Percentiles rank a stretch among this genome's conserved stretches.
Evolutionary conservation across 2,797 vertebrate genomes (phyloP).

Genomic region (Pampus argenteus): DNA sequence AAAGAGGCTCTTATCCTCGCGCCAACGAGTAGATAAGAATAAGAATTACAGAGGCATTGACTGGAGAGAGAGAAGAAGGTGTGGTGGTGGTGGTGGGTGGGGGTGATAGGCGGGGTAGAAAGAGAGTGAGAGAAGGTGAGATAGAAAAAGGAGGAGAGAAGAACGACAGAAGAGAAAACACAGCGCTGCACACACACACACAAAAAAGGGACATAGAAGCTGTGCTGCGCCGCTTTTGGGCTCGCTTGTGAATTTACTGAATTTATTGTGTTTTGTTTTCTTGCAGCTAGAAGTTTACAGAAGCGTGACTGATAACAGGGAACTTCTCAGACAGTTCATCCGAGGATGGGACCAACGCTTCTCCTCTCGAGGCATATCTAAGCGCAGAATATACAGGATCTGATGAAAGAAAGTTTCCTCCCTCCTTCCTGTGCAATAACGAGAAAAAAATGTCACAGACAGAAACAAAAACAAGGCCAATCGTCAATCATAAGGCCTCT

Average conservation of each 20-base stretch:
- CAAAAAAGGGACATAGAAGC: conserved; percentile 42
- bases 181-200: conserved; percentile 51
- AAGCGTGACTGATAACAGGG: conserved; percentile 64
- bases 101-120: conserved; percentile 6
- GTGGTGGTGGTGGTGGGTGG: background rate
- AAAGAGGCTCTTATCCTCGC: conserved; percentile 74
- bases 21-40: conserved; percentile 76
- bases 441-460: conserved; percentile 38
- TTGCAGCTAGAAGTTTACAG: conserved; percentile 49
- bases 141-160: conserved; percentile 31
- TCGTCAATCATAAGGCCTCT: conserved; percentile 25
- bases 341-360: conserved; percentile 42
- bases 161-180: conserved; percentile 40
- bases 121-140: conserved; percentile 51
- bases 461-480: conserved; percentile 41
- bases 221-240: conserved; percentile 51
- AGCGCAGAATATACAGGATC: conserved; percentile 40
- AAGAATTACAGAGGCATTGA: conserved; percentile 77
- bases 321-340: conserved; percentile 59
- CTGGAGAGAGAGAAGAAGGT: conserved; percentile 47
- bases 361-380: conserved; percentile 36
- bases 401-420: conserved; percentile 52
- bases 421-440: conserved; percentile 5
- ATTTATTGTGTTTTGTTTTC: conserved; percentile 29
- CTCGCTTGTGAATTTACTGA: conserved; percentile 52